Conservation (phyloP, 2,113 vertebrate species). For the Australoheros scitulus region DNA sequence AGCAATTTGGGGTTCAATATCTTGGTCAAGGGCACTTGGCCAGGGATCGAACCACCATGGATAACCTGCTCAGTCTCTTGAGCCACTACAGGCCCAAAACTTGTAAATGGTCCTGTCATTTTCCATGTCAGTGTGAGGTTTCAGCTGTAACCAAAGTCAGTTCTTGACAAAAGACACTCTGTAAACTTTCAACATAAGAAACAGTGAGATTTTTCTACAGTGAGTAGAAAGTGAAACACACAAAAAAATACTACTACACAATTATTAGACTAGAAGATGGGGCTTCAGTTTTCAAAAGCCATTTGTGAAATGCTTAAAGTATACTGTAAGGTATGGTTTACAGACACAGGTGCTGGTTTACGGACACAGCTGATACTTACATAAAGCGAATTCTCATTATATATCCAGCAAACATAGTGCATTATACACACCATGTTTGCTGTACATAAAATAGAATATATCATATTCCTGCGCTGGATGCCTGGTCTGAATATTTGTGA, state of each 20-base stretch:
- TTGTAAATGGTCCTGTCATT: not conserved
- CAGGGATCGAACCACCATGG: not conserved
- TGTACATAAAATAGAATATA: not conserved
- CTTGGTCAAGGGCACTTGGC: not conserved
- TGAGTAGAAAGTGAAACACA: not conserved
- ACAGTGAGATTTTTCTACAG: not conserved
- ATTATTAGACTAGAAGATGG: not conserved
- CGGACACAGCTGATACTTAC: not conserved
- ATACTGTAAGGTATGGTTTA: not conserved
- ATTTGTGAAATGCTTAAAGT: not conserved
- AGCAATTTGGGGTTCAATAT: not conserved
- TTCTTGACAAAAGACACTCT: not conserved
- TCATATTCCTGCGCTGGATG: not conserved
- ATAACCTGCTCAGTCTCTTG: not conserved
- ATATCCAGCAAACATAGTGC: not conserved
- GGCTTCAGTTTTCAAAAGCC: not conserved
- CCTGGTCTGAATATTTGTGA: slow-evolving; percentile 18
- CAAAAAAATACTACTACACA: not conserved
- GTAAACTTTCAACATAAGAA: not conserved
- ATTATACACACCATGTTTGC: not conserved
- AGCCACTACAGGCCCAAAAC: not conserved
- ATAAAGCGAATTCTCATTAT: not conserved
- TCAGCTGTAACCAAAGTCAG: not conserved
- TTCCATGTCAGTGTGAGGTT: not conserved
- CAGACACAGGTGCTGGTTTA: not conserved